Conservation (phyloP, 2,888 invertebrate genomes). For the Apamea sordens region DNA sequence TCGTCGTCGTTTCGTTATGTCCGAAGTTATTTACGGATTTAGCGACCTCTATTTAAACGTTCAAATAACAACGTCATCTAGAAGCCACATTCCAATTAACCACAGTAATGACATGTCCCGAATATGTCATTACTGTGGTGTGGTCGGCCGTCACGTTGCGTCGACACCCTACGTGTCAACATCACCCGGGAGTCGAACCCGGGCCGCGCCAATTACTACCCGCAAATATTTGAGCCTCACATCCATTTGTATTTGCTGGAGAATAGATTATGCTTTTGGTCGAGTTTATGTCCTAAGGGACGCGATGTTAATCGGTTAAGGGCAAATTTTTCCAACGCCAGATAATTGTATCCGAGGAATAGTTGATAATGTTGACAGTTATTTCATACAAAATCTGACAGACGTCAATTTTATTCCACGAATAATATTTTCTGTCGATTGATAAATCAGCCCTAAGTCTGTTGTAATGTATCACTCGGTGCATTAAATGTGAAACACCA, state of each 20-base stretch:
- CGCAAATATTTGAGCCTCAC: conserved; percentile 72
- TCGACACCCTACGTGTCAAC: conserved; percentile 65
- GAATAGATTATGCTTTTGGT: conserved; percentile 42
- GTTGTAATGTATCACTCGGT: neutral
- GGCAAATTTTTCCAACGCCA: no score
- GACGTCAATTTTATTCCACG: no score
- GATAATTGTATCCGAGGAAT: no score
- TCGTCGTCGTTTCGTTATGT: no score
- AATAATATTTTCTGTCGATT: no score
- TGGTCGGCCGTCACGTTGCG: conserved; percentile 27
- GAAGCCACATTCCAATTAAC: conserved; percentile 51
- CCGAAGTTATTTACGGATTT: neutral
- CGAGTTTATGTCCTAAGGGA: conserved; percentile 27
- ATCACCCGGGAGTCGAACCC: conserved; percentile 66
- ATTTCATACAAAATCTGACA: no score
- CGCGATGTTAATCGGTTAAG: neutral
- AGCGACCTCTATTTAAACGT: neutral
- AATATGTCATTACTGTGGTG: no score
- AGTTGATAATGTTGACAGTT: no score
- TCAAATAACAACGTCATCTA: conserved; percentile 1
- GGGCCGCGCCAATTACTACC: conserved; percentile 70
- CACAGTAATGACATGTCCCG: conserved; percentile 40
- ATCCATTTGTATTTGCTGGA: conserved; percentile 51
- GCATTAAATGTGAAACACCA: neutral
- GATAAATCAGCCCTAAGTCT: neutral